These are phyloP conservation scores for Poeciliopsis occidentalis DNA, from an alignment of 2,113 vertebrate species.

Conservation along the genomic window DNA sequence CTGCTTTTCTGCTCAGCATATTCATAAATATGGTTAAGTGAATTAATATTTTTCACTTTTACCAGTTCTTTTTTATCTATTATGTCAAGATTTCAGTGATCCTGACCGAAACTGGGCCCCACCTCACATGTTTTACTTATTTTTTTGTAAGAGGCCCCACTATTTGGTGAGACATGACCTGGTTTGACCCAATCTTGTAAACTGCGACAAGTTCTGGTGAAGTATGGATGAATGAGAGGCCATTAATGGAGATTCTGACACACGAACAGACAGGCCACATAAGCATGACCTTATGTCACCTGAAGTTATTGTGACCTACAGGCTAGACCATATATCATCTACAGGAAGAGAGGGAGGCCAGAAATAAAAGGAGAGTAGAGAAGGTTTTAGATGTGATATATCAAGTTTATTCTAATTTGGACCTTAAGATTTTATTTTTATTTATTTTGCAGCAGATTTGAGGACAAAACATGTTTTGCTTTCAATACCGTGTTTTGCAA, in stretches of 20 bases:
- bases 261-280: conserved; percentile 43
- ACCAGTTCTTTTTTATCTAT: conserved; percentile 35
- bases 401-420: conserved; percentile 2
- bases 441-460: conserved; percentile 1
- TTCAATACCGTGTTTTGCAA: conserved; percentile 28
- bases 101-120: conserved; percentile 62
- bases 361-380: not conserved
- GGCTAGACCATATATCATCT: conserved; percentile 34
- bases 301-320: conserved; percentile 52
- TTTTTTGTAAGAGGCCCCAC: conserved; percentile 58
- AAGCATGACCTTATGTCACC: conserved; percentile 28
- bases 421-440: not conserved
- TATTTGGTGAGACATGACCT: conserved; percentile 77
- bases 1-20: conserved; percentile 38
- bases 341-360: conserved; percentile 4
- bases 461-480: conserved; percentile 6
- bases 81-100: conserved; percentile 48
- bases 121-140: conserved; percentile 59
- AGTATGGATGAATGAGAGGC: conserved; percentile 55
- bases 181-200: conserved; percentile 73
- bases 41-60: conserved; percentile 27
- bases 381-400: not conserved
- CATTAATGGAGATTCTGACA: conserved; percentile 59
- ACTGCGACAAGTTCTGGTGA: conserved; percentile 62
- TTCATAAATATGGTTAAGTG: not conserved